Conservation (phyloP, 2,888 invertebrate species). For the Agrotis ipsilon region DNA sequence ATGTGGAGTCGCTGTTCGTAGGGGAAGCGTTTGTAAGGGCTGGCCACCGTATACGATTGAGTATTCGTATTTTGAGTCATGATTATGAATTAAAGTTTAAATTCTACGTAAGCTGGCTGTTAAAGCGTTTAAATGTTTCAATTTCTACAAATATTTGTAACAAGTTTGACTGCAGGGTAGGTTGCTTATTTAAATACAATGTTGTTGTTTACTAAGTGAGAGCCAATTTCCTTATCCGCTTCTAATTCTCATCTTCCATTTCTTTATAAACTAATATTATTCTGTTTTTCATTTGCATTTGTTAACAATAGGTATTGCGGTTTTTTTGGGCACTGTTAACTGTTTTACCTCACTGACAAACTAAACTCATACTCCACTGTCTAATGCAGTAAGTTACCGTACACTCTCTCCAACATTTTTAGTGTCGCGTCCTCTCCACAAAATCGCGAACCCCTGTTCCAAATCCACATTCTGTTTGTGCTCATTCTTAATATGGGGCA, state of each 20-base stretch:
- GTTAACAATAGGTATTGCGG: no score
- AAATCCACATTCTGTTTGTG: conserved; percentile 90
- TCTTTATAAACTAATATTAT: no score
- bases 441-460: conserved; percentile 72
- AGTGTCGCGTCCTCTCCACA: conserved; percentile 73
- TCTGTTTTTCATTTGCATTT: no score
- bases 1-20: conserved; percentile 68
- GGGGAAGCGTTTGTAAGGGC: conserved; percentile 2
- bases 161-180: no score
- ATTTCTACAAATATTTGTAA: no score
- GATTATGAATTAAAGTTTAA: no score
- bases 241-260: no score
- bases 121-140: no score
- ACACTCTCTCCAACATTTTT: conserved; percentile 11
- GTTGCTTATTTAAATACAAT: no score
- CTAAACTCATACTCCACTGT: neutral
- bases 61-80: neutral
- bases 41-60: neutral
- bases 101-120: neutral
- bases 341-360: neutral
- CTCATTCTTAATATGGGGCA: conserved; percentile 91
- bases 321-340: no score
- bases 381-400: neutral
- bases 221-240: no score
- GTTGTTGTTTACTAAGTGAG: no score